These are phyloP conservation scores for Sporophila hypoxantha DNA, from an alignment of 2,113 vertebrate species.

Conservation along the genomic window DNA sequence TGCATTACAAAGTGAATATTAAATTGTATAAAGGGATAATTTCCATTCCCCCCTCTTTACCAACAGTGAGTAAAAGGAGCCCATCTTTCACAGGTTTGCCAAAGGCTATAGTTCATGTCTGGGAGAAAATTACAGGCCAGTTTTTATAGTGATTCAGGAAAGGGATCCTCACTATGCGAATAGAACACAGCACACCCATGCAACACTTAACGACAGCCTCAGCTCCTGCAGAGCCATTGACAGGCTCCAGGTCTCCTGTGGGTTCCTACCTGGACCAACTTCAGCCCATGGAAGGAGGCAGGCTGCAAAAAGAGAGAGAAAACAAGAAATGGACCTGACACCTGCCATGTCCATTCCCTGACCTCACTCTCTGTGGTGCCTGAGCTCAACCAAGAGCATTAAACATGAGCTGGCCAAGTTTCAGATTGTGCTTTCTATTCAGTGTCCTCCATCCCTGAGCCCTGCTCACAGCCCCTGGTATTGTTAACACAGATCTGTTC, in stretches of 20 bases:
- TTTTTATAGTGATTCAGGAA: neutral
- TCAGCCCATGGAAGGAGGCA: neutral
- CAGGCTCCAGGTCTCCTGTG: neutral
- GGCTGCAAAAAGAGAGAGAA: neutral
- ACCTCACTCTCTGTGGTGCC: neutral
- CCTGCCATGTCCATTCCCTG: neutral
- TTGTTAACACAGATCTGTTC: neutral
- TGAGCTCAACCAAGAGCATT: neutral
- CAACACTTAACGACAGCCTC: neutral
- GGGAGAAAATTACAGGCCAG: neutral
- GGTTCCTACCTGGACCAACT: neutral
- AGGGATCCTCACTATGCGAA: neutral
- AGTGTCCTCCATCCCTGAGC: neutral
- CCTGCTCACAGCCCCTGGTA: neutral
- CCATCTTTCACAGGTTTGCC: neutral
- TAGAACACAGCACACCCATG: neutral
- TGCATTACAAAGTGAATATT: neutral
- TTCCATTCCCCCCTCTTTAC: neutral
- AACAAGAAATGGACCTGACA: neutral
- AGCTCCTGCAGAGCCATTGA: neutral
- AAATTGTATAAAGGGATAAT: neutral
- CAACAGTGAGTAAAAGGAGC: neutral
- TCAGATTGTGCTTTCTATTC: rapidly evolving
- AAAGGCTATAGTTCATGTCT: neutral
- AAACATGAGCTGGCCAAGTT: neutral